phyloP scores from a whole-genome alignment of 2,797 vertebrate species.

The Phoxinus dragarum region DNA sequence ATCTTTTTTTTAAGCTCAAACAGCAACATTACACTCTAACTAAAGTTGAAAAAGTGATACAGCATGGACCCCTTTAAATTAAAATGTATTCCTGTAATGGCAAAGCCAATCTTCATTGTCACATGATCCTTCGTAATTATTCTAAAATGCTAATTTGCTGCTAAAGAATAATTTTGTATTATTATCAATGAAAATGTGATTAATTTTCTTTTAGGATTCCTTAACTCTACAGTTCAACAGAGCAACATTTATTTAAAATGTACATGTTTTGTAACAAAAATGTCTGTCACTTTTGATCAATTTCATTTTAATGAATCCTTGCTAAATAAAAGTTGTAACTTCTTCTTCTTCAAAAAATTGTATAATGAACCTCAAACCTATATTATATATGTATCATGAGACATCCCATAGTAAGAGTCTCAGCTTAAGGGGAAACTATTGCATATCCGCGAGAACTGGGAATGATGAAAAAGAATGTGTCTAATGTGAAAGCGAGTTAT shows the following conservation, averaged over 20 bases:
- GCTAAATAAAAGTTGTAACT: neutral
- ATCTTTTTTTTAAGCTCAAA: too few species aligned
- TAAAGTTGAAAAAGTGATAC: too few species aligned
- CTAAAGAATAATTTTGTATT: neutral
- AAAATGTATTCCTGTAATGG: neutral
- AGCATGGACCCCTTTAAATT: neutral
- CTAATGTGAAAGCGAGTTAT: slow-evolving; percentile 38
- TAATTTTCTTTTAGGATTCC: neutral
- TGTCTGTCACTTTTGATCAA: neutral
- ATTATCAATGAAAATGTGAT: neutral
- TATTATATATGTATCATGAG: neutral
- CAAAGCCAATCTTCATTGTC: too few species aligned
- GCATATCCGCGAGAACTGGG: slow-evolving; percentile 3
- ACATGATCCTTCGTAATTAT: neutral
- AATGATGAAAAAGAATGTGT: slow-evolving; percentile 7
- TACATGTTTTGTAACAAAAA: too few species aligned
- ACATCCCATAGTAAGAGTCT: slow-evolving; percentile 13
- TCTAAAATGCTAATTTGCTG: neutral
- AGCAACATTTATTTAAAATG: neutral
- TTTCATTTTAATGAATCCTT: neutral
- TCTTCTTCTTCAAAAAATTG: neutral
- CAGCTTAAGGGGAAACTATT: slow-evolving; percentile 31
- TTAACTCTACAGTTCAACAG: neutral
- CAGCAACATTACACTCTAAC: too few species aligned
- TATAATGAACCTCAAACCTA: too few species aligned